Evolutionary conservation across 2,888 invertebrate species (phyloP), one percentile per base, ranked within the genome.

Genomic region (Eurytoma adleriae): DNA sequence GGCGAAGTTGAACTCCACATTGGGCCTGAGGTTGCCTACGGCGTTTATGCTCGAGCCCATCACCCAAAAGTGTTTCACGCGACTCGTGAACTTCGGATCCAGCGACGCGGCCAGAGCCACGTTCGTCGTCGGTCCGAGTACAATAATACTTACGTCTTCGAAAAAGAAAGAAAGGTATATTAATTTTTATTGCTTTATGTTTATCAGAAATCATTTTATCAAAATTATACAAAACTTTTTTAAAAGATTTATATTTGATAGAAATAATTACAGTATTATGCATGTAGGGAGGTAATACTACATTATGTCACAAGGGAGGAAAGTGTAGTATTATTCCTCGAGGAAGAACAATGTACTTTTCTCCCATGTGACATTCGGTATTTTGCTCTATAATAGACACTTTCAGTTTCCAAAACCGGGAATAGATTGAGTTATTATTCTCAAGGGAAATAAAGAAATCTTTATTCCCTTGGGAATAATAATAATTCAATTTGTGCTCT

Each of bases 1-100:
- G 70, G 87, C 86, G 84, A 94, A 93, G 87, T 94, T 94, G 86
- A 92, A 94, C 86, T 94, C 94, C 0, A 92, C 91, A 27, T 85
- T 84, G 0, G 84, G 84, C 10, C n/a, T 24, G 1, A 14, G 24
- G 5, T 82, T 81, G 7, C 84, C 84, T 0, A 73, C 1, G 1
- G 81, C 83, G 2, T 59, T 54, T 0, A 90, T 85, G 59, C 86
- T 89, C 2, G 89, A 88, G 14, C 91, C 92, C 86, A 91, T 86
- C 52, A 91, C 83, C 4, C 88, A 85, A 10, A 91, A 82, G 57
- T 86, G 83, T n/a, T 88, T 88, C 7, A 90, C 77, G 27, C 89
- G 84, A 5, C 80, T 61, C 4, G 86, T 68, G 69, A 91, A 91
- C n/a, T 73, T 54, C 0, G 87, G 85, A 80, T 91, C 90, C 30